Evolutionary conservation across 2,113 vertebrate genomes (phyloP), one percentile per base, ranked within the genome.

Genomic region (Mobula hypostoma): DNA sequence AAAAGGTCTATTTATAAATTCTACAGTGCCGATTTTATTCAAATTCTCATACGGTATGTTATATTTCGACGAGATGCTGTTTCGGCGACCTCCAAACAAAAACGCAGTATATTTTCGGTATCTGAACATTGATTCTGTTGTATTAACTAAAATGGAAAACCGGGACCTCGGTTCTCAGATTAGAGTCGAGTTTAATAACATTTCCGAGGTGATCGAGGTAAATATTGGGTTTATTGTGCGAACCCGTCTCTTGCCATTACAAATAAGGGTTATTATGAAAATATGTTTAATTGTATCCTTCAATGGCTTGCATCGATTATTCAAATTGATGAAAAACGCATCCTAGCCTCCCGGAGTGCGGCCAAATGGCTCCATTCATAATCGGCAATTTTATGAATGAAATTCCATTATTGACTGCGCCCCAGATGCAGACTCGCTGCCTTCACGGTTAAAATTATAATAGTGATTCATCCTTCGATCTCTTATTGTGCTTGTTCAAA

Each of bases 351-450:
- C 85, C 85, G 85, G 85, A 90, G 85, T 19, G 85, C 85, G 32
- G 85, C 85, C 85, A 90, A 90, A 90, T 90, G 61, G 85, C 7
- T 66, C 85, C 85, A 90, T 90, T 90, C 85, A 90, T 90, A 90
- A 90, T 66, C 85, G 85, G 85, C 85, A 66, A 90, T 90, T 90
- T 90, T 90, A 66, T 90, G 85, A 90, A 90, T 90, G 85, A 90
- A 90, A 90, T 90, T 90, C 85, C 85, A 90, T 90, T 90, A 90
- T 90, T 90, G 85, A 66, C 85, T 90, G 85, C 61, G 61, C 61
- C 85, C 29, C 29, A 66, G 85, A 90, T n/a, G 85, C 29, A 66
- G 85, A 88, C 61, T n/a, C 61, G n/a, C 85, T 61, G 85, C 66
- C 85, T 90, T 66, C 85, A 90, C 7, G n/a, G 85, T 90, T 68